Evolutionary conservation across 1,140 invertebrate genomes (phyloP), one percentile per base, ranked within the genome.

Genomic region (Macrobrachium nipponense): DNA sequence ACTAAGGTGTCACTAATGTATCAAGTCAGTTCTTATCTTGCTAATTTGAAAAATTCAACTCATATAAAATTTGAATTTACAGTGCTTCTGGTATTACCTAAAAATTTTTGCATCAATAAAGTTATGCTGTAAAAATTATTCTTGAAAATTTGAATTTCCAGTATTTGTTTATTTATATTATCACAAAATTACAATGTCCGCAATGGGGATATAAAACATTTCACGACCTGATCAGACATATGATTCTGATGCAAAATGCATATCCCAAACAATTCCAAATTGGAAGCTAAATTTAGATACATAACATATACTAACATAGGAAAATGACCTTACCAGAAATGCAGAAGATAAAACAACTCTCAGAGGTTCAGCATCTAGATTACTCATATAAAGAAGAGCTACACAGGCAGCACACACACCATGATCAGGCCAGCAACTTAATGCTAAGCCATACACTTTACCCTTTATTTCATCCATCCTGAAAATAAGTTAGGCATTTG

Each of bases 371-470:
- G 68, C 77, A 27, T 79, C 77, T 11, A 80, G 64, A 43, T 66
- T 62, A 36, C 66, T 51, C 83, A 86, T 86, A 12, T 80, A 59
- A 10, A 86, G 17, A 44, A 79, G 51, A 15, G 77, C 77, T 18
- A 86, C 62, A 17, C 83, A 80, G 12, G 83, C 83, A 64, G 77
- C 64, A 73, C 77, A 80, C 7, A 86, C 43, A 18, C 64, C 59
- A 43, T 77, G 83, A 59, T 86, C 77, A 7, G 83, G 77, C 83
- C 83, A 86, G 27, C 68, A 79, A 66, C 77, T 80, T 15, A 86
- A 43, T 18, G 77, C 83, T 11, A 86, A 23, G 4, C 83, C 83
- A 75, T 62, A 86, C 44, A 86, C 78, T 20, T 61, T 61, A n/a
- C 18, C 18, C 14, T 68, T 59, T 20, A 86, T 8, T 5, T 86